Evolutionary conservation across 2,888 invertebrate genomes (phyloP), one percentile per base, ranked within the genome.

Genomic region (Xestia rhomboidea): DNA sequence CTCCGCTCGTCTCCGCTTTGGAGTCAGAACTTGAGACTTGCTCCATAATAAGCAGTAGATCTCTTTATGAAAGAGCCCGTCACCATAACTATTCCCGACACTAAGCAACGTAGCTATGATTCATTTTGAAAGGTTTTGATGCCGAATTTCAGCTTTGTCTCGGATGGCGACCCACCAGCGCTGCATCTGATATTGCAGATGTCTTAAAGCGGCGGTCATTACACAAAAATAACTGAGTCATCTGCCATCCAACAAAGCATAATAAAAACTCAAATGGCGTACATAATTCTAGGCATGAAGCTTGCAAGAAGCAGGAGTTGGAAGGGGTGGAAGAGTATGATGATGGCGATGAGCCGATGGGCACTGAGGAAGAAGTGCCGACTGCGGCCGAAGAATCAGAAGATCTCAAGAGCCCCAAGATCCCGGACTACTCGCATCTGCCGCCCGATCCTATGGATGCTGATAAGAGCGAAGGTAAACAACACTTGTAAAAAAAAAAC

Each of bases 401-500:
- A 7, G 93, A 94, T 66, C 79, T 94, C 57, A 93, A 92, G 82
- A 96, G 96, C 81, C 96, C 96, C 2, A 94, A 93, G 80, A 91
- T 95, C 27, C 94, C 95, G 1, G 96, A 96, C 71, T 96, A 95
- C 89, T 90, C 96, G 0, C 96, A 96, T 76, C 86, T 96, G 38
- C 96, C 96, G 11, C 96, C 96, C 0, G 96, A 96, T 85, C 96
- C 96, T 10, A 88, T 89, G 27, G 92, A 92, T 7, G 82, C 77
- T 3, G 91, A 91, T 6, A 89, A 89, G 46, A 86, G 73, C 66
- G 86, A 89, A 54, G 84, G 84, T 85, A 77, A 41, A 24, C 15
- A 24, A n/a, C 15, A 46, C 6, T 18, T 4, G 8, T 27, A 38
- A 34, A 68, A 49, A 51, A 18, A 38, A 34, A 62, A 62, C 30